phyloP scores from a whole-genome alignment of 2,113 vertebrate species.

The Spermophilus dauricus region DNA sequence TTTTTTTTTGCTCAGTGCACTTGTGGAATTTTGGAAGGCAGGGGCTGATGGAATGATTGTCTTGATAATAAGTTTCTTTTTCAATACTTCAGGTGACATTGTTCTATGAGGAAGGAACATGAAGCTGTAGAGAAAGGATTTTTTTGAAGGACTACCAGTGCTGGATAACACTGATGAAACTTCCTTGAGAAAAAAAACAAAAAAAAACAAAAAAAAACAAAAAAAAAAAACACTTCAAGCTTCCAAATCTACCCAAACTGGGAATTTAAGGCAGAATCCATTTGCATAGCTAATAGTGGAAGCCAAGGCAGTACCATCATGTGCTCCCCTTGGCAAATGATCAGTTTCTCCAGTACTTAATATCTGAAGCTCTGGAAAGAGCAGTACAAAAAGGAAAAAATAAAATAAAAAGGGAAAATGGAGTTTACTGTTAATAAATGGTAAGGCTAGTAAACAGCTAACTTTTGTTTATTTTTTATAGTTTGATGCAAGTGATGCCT shows the following conservation, averaged over 20 bases:
- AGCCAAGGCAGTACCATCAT: not conserved
- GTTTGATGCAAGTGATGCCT: slow-evolving; percentile 85
- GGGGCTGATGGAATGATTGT: not conserved
- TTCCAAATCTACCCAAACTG: not conserved
- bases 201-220: not conserved
- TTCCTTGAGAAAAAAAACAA: not conserved
- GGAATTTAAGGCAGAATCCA: not conserved
- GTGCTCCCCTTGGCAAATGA: not conserved
- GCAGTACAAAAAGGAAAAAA: not conserved
- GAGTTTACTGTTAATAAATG: slow-evolving; percentile 55
- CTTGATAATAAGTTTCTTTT: not conserved
- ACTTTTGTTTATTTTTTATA: slow-evolving; percentile 84
- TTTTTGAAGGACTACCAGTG: not conserved
- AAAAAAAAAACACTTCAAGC: not conserved
- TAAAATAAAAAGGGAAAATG: accelerated
- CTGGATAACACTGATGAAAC: not conserved
- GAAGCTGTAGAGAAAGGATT: not conserved
- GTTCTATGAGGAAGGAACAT: not conserved
- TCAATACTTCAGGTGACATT: not conserved
- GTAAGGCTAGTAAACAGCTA: slow-evolving; percentile 70
- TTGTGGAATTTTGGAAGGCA: not conserved
- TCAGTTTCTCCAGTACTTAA: not conserved
- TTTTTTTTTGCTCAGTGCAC: not conserved
- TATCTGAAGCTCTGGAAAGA: slow-evolving; percentile 17
- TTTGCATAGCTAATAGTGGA: not conserved